phyloP scores from a whole-genome alignment of 2,797 vertebrate genomes.

The Danionella dracula region DNA sequence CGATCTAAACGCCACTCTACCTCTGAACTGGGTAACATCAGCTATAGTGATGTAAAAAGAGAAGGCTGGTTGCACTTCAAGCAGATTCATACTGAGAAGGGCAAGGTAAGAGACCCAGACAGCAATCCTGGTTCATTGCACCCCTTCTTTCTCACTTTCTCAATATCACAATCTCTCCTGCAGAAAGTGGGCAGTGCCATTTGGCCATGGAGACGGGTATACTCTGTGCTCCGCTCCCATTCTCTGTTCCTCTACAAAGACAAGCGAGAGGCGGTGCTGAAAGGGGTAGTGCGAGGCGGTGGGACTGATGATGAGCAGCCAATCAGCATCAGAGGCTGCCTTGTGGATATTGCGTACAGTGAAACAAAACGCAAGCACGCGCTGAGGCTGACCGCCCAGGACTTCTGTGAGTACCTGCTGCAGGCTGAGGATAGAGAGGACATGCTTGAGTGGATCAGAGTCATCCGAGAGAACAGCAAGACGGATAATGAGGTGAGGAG shows the following conservation, averaged over 20 bases:
- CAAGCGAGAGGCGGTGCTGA: conserved; percentile 85
- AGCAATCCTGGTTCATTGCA: too few relatives aligned
- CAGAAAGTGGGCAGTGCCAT: conserved; percentile 94
- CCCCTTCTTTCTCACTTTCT: too few relatives aligned
- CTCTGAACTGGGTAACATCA: conserved; percentile 85
- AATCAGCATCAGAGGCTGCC: conserved; percentile 92
- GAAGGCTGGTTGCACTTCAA: conserved; percentile 97
- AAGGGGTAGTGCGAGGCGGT: conserved; percentile 72
- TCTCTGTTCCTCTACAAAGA: conserved; percentile 95
- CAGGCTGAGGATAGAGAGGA: conserved; percentile 96
- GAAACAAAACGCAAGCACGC: conserved; percentile 95
- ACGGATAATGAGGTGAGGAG: conserved; percentile 89
- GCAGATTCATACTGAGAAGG: conserved; percentile 95
- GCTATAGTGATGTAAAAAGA: conserved; percentile 82
- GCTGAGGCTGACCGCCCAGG: conserved; percentile 93
- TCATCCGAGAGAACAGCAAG: conserved; percentile 93
- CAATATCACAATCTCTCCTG: too few relatives aligned
- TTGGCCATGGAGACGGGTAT: conserved; percentile 94
- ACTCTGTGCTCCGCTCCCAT: conserved; percentile 83
- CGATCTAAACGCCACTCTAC: conserved; percentile 90
- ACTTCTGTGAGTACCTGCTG: conserved; percentile 99
- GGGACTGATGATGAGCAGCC: conserved; percentile 85
- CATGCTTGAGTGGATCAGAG: conserved; percentile 97
- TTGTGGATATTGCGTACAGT: conserved; percentile 98
- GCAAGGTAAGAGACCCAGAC: conserved; percentile 77